These are phyloP conservation scores for Odontomyia ornata DNA, from an alignment of 2,888 invertebrate genomes.

Conservation along the genomic window DNA sequence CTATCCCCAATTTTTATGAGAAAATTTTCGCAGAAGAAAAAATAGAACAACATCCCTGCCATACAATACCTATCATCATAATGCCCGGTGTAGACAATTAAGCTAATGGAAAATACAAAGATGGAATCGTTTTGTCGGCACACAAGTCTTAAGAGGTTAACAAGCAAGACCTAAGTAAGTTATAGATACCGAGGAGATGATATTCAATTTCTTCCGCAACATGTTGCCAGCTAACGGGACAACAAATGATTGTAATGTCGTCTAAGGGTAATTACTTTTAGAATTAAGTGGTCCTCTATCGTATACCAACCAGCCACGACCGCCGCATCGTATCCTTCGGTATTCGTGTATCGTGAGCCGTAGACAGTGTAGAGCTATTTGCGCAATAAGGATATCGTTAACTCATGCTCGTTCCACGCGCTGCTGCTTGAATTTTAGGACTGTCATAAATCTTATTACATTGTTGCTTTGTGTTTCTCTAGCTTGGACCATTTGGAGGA, in stretches of 20 bases:
- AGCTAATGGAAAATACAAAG: slow-evolving; percentile 28
- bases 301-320: too few relatives aligned
- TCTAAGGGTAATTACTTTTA: slow-evolving; percentile 35
- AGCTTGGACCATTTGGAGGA: background rate
- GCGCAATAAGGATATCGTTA: slow-evolving; percentile 29
- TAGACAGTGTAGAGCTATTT: too few relatives aligned
- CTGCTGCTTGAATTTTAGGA: slow-evolving; percentile 20
- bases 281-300: slow-evolving; percentile 35
- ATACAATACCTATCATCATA: background rate
- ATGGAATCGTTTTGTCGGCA: slow-evolving; percentile 14
- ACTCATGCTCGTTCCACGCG: background rate
- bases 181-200: background rate
- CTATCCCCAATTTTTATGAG: too few relatives aligned
- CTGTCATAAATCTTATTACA: slow-evolving; percentile 30
- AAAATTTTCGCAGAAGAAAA: too few relatives aligned
- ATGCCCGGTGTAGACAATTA: background rate
- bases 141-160: background rate
- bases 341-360: too few relatives aligned
- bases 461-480: slow-evolving; percentile 1
- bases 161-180: slow-evolving; percentile 22
- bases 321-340: too few relatives aligned
- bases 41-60: too few relatives aligned
- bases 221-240: slow-evolving; percentile 16
- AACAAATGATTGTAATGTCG: slow-evolving; percentile 37
- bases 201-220: slow-evolving; percentile 28